Evolutionary conservation across 2,797 vertebrate genomes (phyloP).

Genomic region (Rachycentron canadum): DNA sequence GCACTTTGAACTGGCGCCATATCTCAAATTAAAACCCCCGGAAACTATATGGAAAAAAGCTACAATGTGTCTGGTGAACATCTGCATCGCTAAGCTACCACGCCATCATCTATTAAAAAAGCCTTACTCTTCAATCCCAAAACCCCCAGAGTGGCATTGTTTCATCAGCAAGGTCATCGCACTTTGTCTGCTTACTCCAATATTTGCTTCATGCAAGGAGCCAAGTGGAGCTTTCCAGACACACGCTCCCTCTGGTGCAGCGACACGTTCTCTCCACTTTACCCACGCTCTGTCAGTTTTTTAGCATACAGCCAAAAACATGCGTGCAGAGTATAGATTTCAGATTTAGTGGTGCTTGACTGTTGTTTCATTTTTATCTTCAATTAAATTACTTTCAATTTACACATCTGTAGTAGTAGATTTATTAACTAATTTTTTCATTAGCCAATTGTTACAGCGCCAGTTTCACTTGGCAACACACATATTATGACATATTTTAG

Average conservation of each 20-base stretch:
- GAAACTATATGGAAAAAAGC: neutral
- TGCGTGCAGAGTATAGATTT: neutral
- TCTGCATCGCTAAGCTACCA: neutral
- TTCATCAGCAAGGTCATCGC: constrained; percentile 2
- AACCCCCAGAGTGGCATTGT: neutral
- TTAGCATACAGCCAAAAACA: neutral
- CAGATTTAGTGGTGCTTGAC: neutral
- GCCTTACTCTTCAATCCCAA: neutral
- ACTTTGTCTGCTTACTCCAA: constrained; percentile 8
- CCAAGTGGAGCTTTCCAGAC: constrained; percentile 2
- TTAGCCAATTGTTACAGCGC: neutral
- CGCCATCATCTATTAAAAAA: neutral
- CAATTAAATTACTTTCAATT: neutral
- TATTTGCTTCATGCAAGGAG: constrained; percentile 20
- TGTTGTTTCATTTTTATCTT: neutral
- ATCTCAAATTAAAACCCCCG: neutral
- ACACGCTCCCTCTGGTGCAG: neutral
- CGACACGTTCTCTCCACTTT: neutral
- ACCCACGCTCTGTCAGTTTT: neutral
- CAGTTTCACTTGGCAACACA: constrained; percentile 1
- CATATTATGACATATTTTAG: neutral
- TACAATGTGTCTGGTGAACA: neutral
- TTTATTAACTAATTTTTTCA: neutral
- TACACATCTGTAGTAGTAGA: neutral
- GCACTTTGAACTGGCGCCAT: neutral